A percentile compares a stretch with the other conserved stretches of the same genome.
Evolutionary conservation across 2,797 vertebrate species (phyloP).

Genomic region (Sitta carolinensis): DNA sequence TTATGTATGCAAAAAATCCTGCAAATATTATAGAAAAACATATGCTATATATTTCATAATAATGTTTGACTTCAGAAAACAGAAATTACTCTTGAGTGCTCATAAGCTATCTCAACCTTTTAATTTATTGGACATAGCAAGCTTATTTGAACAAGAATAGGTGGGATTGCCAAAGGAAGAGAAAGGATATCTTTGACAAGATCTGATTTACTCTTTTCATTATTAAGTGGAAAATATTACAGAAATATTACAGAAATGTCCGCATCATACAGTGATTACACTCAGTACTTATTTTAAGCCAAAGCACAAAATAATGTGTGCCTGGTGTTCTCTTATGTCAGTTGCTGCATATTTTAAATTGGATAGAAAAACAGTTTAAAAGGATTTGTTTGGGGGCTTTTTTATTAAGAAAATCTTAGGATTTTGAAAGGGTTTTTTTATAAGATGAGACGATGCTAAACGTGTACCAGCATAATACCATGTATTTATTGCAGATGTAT

Average conservation of each 20-base stretch:
- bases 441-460: neutral
- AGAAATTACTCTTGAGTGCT: neutral
- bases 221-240: neutral
- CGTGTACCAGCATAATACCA: neutral
- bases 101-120: neutral
- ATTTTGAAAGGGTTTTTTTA: neutral
- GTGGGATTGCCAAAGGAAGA: neutral
- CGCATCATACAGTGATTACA: neutral
- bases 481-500: neutral
- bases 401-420: neutral
- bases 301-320: neutral
- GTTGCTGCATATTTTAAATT: neutral
- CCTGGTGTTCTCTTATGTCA: neutral
- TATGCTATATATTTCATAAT: neutral
- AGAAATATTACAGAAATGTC: neutral
- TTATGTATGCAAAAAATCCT: neutral
- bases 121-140: neutral
- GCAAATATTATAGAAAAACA: neutral
- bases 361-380: neutral
- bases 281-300: neutral
- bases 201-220: neutral
- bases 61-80: neutral
- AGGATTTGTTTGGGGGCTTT: neutral
- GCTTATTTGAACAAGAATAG: neutral
- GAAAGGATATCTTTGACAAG: neutral